Percentiles rank a stretch among this genome's conserved stretches.
Conservation (phyloP, 2,888 invertebrate species). For the Cataglyphis cursor region DNA sequence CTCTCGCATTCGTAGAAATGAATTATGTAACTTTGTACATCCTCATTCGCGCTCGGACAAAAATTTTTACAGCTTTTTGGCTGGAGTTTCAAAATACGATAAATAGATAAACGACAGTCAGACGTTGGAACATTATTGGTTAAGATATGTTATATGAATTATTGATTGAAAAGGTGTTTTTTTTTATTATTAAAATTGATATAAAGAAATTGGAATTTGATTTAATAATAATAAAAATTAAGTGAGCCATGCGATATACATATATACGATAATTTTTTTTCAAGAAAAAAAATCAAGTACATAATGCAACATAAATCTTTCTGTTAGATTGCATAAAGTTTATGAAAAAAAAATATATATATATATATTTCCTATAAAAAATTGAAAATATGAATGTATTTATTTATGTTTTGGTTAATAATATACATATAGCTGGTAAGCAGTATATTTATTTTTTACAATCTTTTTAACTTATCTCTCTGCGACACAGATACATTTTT, state of each 20-base stretch:
- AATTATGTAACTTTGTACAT: slow-evolving; percentile 1
- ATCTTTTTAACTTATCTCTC: not conserved
- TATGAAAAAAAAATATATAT: not conserved
- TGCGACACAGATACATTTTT: not conserved
- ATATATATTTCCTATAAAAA: not conserved
- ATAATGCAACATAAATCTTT: not conserved
- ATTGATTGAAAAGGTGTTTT: not conserved
- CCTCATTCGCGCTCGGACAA: not conserved
- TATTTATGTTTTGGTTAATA: not conserved
- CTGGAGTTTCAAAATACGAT: not conserved
- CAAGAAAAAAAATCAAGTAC: not conserved
- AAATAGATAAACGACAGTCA: not conserved
- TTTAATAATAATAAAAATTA: not conserved
- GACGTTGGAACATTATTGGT: not conserved
- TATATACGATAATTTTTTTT: not conserved
- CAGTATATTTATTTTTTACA: not conserved
- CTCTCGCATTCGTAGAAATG: not conserved
- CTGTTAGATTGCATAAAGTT: not conserved
- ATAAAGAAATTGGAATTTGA: not conserved
- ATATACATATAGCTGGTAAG: not conserved
- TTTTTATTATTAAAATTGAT: not conserved
- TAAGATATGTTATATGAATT: not conserved
- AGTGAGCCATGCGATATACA: not conserved
- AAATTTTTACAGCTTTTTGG: not conserved
- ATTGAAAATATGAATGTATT: not conserved